Evolutionary conservation across 2,113 vertebrate genomes (phyloP).

Genomic region (Coracopsis vasa): DNA sequence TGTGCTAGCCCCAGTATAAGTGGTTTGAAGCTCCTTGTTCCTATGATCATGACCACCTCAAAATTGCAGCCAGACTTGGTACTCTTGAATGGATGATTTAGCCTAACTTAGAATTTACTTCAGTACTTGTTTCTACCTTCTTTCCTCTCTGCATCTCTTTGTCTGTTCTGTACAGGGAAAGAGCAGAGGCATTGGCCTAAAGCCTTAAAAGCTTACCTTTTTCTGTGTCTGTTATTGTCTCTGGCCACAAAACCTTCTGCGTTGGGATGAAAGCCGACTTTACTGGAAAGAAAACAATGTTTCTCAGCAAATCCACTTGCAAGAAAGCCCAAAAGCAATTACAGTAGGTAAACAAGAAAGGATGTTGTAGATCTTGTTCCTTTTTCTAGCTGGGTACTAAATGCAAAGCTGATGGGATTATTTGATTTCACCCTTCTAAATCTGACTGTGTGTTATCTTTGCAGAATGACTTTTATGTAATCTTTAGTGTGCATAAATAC

Average conservation of each 20-base stretch:
- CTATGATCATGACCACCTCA: background rate
- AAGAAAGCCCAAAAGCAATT: slow-evolving; percentile 47
- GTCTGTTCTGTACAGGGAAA: background rate
- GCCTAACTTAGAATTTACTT: background rate
- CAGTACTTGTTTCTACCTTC: background rate
- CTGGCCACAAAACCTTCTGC: background rate
- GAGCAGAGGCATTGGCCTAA: background rate
- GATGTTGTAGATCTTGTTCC: slow-evolving; percentile 25
- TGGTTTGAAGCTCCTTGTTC: background rate
- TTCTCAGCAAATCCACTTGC: slow-evolving; percentile 27
- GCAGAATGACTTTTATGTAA: slow-evolving; percentile 42
- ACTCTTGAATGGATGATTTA: background rate
- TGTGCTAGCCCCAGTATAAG: background rate
- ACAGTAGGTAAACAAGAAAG: slow-evolving; percentile 50
- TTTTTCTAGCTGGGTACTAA: slow-evolving; percentile 17
- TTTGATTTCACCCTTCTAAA: slow-evolving; percentile 34
- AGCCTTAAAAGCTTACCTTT: background rate
- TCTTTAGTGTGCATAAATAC: slow-evolving; percentile 63
- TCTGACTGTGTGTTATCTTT: slow-evolving; percentile 37
- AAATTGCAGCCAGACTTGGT: background rate
- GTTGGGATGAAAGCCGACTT: background rate
- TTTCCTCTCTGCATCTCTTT: background rate
- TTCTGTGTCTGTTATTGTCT: background rate
- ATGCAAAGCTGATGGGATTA: slow-evolving; percentile 38
- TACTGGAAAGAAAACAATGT: background rate